Evolutionary conservation across 2,797 vertebrate genomes (phyloP).

Genomic region (Lithobates sylvaticus): DNA sequence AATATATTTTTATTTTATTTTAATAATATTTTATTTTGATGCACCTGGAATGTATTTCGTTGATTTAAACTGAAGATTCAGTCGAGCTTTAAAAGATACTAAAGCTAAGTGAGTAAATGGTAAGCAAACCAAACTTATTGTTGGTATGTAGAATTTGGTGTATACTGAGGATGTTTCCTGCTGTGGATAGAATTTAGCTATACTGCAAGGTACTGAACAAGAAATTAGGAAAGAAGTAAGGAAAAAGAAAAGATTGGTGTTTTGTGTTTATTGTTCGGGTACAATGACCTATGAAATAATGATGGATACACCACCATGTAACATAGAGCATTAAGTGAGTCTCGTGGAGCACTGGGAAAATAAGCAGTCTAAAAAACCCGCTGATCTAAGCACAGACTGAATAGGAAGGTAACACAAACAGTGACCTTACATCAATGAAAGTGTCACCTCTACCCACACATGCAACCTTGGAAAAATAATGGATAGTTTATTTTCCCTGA

Average conservation of each 20-base stretch:
- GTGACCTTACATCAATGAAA: conserved; percentile 14
- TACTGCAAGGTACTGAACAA: background rate
- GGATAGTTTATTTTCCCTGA: conserved; percentile 34
- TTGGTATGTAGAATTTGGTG: background rate
- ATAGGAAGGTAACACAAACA: conserved; percentile 10
- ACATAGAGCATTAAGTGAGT: background rate
- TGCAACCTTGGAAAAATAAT: conserved; percentile 14
- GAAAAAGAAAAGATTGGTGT: background rate
- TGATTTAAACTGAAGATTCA: no score
- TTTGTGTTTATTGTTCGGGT: background rate
- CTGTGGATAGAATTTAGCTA: background rate
- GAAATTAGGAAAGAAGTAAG: background rate
- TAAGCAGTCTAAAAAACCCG: conserved; percentile 20
- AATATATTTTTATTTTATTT: no score
- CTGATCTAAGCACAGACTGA: conserved; percentile 9
- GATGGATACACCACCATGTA: background rate
- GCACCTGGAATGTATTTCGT: no score
- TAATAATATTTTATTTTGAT: no score
- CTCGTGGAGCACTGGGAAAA: background rate
- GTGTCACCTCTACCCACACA: conserved; percentile 20
- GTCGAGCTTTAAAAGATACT: no score
- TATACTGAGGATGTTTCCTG: background rate
- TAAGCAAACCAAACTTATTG: background rate
- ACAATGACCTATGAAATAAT: background rate
- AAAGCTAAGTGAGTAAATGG: background rate